Base-by-base conservation (phyloP, 2,113 vertebrate species). In the Mus spicilegus region DNA sequence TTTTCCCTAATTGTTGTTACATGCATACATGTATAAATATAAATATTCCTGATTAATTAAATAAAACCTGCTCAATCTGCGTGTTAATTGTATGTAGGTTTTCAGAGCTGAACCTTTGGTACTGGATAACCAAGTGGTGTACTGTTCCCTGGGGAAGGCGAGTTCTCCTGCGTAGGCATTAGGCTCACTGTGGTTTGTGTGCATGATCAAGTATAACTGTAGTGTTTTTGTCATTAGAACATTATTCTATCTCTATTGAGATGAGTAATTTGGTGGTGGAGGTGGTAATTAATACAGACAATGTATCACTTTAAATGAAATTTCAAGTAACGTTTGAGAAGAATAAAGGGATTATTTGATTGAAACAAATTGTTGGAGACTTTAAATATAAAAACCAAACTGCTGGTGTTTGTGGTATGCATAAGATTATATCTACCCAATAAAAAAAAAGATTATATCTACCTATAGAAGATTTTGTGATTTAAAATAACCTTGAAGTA, bases 291-390 rank as follows among this genome's bases (percentile, higher is more conserved):
- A 75, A 78, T 92, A 78, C 86, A 97, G 22, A 24, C 63, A 81
- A 87, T 20, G 39, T 89, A 96, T 97, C 93, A 94, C 94, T 87
- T 80, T 90, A 97, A 93, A 30, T 90, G 92, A 20, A 0, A 54
- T 77, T 94, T 93, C 42, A 67, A 95, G 11, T 84, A 65, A 33
- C 94, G 94, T 93, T 97, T 98, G 76, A 95, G 63, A 93, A 76
- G 73, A 95, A 95, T 30, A 96, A 95, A 93, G 73, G 10, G 95
- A 97, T 98, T 98, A 63, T 98, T 98, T 97, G 88, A 94, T 95
- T 94, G 93, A 97, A 98, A 97, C 94, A 97, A 97, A 96, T 54
- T 88, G 63, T 90, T 97, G 93, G 89, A 93, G 12, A 80, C 69
- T 7, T 61, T 4, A 88, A 70, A 58, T 46, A 65, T 67, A 42